Evolutionary conservation across 2,888 invertebrate species (phyloP).

Genomic region (Cyclophora albipunctata): DNA sequence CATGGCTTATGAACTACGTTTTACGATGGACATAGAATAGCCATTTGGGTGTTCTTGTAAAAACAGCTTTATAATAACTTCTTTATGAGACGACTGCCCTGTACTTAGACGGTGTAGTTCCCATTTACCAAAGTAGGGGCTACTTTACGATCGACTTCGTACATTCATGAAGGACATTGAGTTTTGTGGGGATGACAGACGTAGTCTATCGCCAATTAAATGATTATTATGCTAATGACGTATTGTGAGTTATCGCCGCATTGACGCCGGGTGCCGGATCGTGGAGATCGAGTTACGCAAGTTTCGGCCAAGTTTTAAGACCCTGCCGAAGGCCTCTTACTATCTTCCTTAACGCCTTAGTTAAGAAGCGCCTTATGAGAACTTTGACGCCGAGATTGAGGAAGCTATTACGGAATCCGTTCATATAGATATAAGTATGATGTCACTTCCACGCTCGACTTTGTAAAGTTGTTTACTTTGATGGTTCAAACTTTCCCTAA

Average conservation of each 20-base stretch:
- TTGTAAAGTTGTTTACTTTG: constrained; percentile 70
- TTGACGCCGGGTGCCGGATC: constrained; percentile 53
- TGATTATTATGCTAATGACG: constrained; percentile 64
- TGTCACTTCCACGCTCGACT: constrained; percentile 71
- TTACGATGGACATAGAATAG: constrained; percentile 51
- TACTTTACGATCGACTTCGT: constrained; percentile 2
- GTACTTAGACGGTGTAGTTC: constrained; percentile 7
- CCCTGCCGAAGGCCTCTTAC: constrained; percentile 68
- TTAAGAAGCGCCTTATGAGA: constrained; percentile 74
- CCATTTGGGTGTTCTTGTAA: constrained; percentile 33
- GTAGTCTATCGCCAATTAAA: constrained; percentile 29
- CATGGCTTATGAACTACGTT: constrained; percentile 59
- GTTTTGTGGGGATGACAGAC: not conserved
- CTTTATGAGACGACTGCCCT: constrained; percentile 18
- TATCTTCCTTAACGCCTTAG: constrained; percentile 73
- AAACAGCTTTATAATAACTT: constrained; percentile 18
- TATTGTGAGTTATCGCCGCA: constrained; percentile 62
- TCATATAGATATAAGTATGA: constrained; percentile 71
- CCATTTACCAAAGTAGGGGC: constrained; percentile 12
- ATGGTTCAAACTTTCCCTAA: constrained; percentile 60
- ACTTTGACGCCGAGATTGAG: constrained; percentile 74
- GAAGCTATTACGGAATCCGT: constrained; percentile 72
- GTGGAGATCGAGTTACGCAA: constrained; percentile 67
- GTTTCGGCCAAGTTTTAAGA: constrained; percentile 70
- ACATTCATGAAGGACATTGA: not conserved